These are phyloP conservation scores for Nephrotoma guestfalica DNA, from an alignment of 2,888 invertebrate species.

Conservation along the genomic window DNA sequence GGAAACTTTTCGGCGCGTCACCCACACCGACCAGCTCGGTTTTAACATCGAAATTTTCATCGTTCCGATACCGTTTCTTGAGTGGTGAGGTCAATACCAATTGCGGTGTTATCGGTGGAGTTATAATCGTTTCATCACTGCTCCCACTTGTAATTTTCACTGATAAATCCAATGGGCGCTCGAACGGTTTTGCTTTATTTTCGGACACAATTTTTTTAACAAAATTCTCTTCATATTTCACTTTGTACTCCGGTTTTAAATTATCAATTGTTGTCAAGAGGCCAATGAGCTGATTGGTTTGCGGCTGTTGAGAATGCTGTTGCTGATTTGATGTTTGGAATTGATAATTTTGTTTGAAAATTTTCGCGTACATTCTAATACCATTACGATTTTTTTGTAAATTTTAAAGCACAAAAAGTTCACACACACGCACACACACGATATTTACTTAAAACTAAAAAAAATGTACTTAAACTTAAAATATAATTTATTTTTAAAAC, in stretches of 20 bases:
- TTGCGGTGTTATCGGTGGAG: slow-evolving; percentile 55
- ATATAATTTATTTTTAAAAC: background rate
- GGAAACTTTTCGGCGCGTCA: slow-evolving; percentile 12
- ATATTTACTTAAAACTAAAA: background rate
- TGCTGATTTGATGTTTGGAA: background rate
- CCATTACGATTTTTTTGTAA: background rate
- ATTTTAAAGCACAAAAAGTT: background rate
- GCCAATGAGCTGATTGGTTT: slow-evolving; percentile 18
- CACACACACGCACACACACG: background rate
- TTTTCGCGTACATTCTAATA: background rate
- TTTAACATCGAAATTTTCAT: slow-evolving; percentile 3
- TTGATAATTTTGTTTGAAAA: background rate
- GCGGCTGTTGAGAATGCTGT: background rate
- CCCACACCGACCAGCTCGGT: slow-evolving; percentile 3
- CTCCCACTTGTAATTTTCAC: slow-evolving; percentile 36
- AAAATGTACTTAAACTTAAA: background rate
- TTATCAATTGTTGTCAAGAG: slow-evolving; percentile 31
- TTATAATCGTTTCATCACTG: background rate
- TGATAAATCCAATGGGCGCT: slow-evolving; percentile 56
- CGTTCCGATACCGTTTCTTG: slow-evolving; percentile 30
- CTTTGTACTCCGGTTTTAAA: slow-evolving; percentile 31
- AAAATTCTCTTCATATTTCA: slow-evolving; percentile 27
- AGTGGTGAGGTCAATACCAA: slow-evolving; percentile 53
- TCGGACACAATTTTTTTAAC: slow-evolving; percentile 19
- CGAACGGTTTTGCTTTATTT: slow-evolving; percentile 14